These are phyloP conservation scores for Latrodectus geometricus DNA, from an alignment of 1,140 invertebrate species.

Conservation along the genomic window DNA sequence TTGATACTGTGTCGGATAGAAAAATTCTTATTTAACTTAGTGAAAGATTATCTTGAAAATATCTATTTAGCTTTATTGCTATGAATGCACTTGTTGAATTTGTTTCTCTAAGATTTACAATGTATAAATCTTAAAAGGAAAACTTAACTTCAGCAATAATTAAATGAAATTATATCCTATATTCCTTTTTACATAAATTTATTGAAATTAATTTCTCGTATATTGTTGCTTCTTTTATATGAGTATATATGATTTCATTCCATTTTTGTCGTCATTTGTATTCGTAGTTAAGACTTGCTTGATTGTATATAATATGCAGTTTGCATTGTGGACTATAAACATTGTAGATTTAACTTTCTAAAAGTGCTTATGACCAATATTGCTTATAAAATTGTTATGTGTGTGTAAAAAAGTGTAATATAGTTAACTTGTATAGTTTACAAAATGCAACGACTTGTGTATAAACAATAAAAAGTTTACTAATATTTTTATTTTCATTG, in stretches of 20 bases:
- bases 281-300: background rate
- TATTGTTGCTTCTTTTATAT: background rate
- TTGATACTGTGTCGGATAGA: too few species aligned
- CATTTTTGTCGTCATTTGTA: background rate
- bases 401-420: conserved; percentile 25
- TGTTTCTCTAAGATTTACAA: background rate
- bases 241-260: background rate
- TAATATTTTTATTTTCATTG: conserved; percentile 27
- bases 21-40: too few species aligned
- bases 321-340: background rate
- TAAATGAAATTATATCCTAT: background rate
- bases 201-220: background rate
- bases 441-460: conserved; percentile 22
- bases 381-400: conserved; percentile 18
- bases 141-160: background rate
- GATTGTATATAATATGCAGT: background rate
- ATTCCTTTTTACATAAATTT: background rate
- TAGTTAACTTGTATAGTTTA: conserved; percentile 31
- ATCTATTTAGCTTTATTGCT: background rate
- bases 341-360: background rate
- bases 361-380: conserved; percentile 11
- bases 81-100: background rate
- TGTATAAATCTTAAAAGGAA: background rate
- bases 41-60: too few species aligned
- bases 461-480: background rate